Evolutionary conservation across 1,140 invertebrate genomes (phyloP), one percentile per base, ranked within the genome.

Genomic region (Rhyacophila brunnea): DNA sequence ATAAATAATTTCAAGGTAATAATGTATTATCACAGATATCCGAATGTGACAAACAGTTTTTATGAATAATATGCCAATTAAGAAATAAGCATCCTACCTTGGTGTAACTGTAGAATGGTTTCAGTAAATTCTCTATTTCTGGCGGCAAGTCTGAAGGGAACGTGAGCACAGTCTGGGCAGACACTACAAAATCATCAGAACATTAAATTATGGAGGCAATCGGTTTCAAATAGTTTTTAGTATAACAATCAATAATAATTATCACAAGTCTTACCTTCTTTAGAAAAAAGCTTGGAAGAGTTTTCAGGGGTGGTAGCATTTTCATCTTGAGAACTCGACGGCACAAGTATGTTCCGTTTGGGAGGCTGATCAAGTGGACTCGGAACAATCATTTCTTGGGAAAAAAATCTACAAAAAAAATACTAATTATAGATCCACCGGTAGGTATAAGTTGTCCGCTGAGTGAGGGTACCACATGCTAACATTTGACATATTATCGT

Each of bases 91-190:
- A 28, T 34, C 51, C 48, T 57, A 83, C 82, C 77, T 83, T 75
- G 51, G 73, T 82, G 64, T 79, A 85, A 35, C 77, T 82, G 65
- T 80, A 83, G 67, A 81, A 87, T 50, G 83, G 81, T 68, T 82
- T 78, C 19, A 87, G 70, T 28, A 76, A 68, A 60, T 81, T 77
- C 72, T 85, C 84, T 10, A 87, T 66, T 68, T 85, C 74, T 53
- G 73, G 66, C 2, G 85, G 84, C 13, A 87, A 70, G 54, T 78
- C 67, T 43, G 78, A 68, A 48, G 84, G 83, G 52, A 86, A 64
- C 42, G 80, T 78, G 32, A 86, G 71, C 58, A 79, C 65, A 57
- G 84, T 86, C 71, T 86, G 84, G 40, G 77, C 72, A 77, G 77
- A 83, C 62, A 71, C 83, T 84, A 57, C 66, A 69, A 52, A 44